Percentiles rank a stretch among this genome's conserved stretches.
phyloP scores from a whole-genome alignment of 2,113 vertebrate genomes.

The Cyrtonyx montezumae region DNA sequence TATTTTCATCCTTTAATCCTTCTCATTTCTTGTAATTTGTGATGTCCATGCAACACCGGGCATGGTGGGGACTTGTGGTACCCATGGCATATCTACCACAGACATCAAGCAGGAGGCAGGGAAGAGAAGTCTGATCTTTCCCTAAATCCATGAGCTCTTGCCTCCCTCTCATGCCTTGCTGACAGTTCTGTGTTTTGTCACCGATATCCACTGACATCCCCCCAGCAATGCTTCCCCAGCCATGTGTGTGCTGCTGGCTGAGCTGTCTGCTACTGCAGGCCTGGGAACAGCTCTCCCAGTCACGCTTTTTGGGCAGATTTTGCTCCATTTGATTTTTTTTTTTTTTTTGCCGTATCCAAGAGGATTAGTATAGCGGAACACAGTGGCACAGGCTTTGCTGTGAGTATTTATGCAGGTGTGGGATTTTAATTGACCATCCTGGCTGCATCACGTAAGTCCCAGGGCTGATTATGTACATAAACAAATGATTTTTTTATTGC shows the following conservation, averaged over 20 bases:
- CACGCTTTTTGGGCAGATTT: not conserved
- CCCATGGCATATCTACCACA: rapidly evolving
- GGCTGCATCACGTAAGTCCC: not conserved
- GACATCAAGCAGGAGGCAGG: not conserved
- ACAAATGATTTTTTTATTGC: not conserved
- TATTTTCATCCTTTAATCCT: not conserved
- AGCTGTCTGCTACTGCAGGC: not conserved
- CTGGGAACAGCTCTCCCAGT: not conserved
- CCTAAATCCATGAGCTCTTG: not conserved
- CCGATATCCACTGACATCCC: not conserved
- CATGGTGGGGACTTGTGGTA: not conserved
- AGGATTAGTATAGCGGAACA: not conserved
- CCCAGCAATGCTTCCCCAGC: not conserved
- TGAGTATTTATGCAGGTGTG: not conserved
- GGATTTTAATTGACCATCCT: not conserved
- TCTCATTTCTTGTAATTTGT: not conserved
- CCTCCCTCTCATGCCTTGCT: not conserved
- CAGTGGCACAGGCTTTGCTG: rapidly evolving
- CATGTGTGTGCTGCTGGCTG: not conserved
- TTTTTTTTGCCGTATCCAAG: not conserved
- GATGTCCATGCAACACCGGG: not conserved
- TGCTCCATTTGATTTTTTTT: not conserved
- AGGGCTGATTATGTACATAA: not conserved
- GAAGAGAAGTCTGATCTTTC: not conserved
- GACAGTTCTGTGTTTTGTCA: not conserved